phyloP scores from a whole-genome alignment of 2,797 vertebrate species.

The Cephalopachus bancanus region DNA sequence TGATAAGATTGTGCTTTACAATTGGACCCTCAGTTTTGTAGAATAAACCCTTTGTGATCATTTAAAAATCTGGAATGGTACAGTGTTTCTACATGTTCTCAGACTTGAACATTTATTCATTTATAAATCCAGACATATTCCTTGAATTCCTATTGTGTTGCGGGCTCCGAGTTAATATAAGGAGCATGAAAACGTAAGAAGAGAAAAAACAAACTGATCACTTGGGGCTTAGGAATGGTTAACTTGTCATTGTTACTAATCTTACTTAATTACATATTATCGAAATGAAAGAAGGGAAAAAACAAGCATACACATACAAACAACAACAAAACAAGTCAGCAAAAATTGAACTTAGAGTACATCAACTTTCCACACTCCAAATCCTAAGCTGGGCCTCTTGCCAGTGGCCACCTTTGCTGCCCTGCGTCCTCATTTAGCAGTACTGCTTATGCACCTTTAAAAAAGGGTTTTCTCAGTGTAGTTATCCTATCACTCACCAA shows the following conservation, averaged over 20 bases:
- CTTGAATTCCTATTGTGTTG: neutral
- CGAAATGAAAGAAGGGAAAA: constrained; percentile 34
- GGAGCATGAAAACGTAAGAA: neutral
- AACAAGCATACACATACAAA: neutral
- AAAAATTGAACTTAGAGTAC: neutral
- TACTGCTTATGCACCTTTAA: neutral
- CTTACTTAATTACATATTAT: neutral
- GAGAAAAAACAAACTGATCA: neutral
- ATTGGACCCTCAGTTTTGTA: neutral
- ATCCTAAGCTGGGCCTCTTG: neutral
- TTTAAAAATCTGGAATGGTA: neutral
- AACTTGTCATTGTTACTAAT: neutral
- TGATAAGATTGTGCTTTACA: neutral
- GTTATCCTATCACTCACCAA: neutral
- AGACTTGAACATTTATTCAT: neutral
- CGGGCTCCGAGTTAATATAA: neutral
- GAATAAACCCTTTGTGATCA: neutral
- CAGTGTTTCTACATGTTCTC: neutral
- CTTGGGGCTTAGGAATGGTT: neutral
- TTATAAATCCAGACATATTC: neutral
- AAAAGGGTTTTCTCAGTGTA: neutral
- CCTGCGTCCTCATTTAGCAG: neutral
- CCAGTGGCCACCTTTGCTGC: too few species aligned
- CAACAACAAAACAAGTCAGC: neutral
- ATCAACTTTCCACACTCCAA: neutral